Evolutionary conservation across 1,140 invertebrate genomes (phyloP), one percentile per base, ranked within the genome.

Genomic region (Himalopsyche phryganea): DNA sequence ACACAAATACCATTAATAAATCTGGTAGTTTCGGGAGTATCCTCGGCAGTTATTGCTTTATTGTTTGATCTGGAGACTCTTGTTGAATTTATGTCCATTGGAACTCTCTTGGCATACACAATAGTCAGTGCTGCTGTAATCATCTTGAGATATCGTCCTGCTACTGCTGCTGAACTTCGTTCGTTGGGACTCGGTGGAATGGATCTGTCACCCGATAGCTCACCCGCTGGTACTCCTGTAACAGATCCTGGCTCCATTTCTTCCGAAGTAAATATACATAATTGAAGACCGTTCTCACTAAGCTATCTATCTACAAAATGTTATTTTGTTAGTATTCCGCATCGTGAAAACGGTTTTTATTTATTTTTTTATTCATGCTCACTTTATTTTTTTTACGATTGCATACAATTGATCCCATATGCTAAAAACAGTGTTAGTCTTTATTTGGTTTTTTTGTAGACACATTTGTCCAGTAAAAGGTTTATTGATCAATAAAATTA

Each of bases 11-110:
- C 93, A 0, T 74, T 95, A 1, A 71, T 84, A 0, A 93, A 94
- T 66, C 75, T 95, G 14, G 78, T 86, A 1, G 82, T 94, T 15
- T 92, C 92, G 41, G 91, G 92, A 0, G 60, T 89, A 1, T 67
- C 88, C 10, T 87, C 91, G 35, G 89, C 88, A 1, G 47, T 91
- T 0, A 87, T 96, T 56, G 91, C 94, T 6, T 69, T 96, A 2
- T 69, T 95, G 14, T 91, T 96, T 67, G 92, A 97, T 71, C 81
- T 97, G 56, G 85, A 92, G 66, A 92, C 92, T 61, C 78, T 96
- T 11, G 92, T 96, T 1, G 94, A 97, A 67, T 94, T 96, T 66
- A 92, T 96, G 89, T 94, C 91, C 0, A 95, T 96, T 64, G 93
- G 93, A 0, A 96, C 92, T 0, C 79, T 96, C 6, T 71, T 94